A percentile compares a stretch with the other conserved stretches of the same genome.
Conservation (phyloP, 2,797 vertebrate species). For the Taeniopygia guttata region DNA sequence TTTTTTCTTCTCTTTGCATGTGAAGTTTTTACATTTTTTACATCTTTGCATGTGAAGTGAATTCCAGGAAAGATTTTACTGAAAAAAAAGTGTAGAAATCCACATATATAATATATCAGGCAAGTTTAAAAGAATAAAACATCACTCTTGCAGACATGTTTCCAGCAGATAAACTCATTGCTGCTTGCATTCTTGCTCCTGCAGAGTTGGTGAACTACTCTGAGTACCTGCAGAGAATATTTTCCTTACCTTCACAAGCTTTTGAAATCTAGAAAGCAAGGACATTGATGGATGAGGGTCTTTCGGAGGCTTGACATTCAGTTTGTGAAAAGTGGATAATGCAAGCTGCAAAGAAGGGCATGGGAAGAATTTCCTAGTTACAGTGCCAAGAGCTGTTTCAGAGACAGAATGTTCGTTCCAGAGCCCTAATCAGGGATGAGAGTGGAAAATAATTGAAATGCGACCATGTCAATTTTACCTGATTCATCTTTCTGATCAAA, state of each 20-base stretch:
- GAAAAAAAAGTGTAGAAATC: not conserved
- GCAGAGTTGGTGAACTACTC: not conserved
- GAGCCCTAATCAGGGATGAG: not conserved
- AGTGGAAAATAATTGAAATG: not conserved
- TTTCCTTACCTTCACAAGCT: constrained; percentile 48
- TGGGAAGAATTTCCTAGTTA: constrained; percentile 3
- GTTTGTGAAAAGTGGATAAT: constrained; percentile 38
- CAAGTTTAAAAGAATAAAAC: not conserved
- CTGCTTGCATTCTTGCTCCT: constrained; percentile 32
- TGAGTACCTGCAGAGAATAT: constrained; percentile 45
- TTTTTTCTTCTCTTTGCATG: not conserved
- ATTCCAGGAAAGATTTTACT: not conserved
- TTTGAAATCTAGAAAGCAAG: constrained; percentile 36
- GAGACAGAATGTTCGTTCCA: not conserved
- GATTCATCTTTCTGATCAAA: not conserved
- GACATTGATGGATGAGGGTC: constrained; percentile 60
- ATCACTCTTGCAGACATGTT: not conserved
- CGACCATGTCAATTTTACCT: not conserved
- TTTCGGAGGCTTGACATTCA: constrained; percentile 51
- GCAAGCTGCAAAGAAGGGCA: not conserved
- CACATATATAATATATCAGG: not conserved
- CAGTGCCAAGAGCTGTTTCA: not conserved
- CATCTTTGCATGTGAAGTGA: not conserved
- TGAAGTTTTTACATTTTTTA: not conserved
- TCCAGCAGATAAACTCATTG: constrained; percentile 8